phyloP scores from a whole-genome alignment of 1,140 invertebrate species.

The Pectinophora gossypiella region DNA sequence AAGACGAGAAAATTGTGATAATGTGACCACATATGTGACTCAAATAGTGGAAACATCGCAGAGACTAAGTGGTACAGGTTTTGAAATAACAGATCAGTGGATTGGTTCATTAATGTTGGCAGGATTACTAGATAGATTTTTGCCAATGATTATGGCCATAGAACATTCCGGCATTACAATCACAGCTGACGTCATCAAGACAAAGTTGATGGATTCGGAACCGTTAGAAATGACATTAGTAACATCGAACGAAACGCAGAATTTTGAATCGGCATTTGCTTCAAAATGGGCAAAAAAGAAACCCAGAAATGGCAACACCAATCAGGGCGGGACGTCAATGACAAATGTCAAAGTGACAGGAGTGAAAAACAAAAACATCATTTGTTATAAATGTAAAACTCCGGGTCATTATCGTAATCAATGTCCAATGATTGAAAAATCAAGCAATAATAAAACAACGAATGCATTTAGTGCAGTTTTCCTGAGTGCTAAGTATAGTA shows the following conservation, averaged over 20 bases:
- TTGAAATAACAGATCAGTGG: not conserved
- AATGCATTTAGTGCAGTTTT: conserved; percentile 10
- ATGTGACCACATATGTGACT: conserved; percentile 15
- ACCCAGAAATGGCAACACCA: not conserved
- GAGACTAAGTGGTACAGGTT: conserved; percentile 14
- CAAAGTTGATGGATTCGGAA: conserved; percentile 19
- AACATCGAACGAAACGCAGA: not conserved
- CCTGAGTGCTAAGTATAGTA: conserved; percentile 11
- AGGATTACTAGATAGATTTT: not conserved
- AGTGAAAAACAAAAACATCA: not conserved
- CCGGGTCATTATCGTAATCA: conserved; percentile 15
- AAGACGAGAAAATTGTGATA: conserved; percentile 15
- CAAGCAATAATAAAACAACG: not conserved
- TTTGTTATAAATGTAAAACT: conserved; percentile 2
- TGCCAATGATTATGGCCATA: conserved; percentile 3
- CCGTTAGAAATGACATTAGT: not conserved
- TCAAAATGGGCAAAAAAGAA: too few species aligned
- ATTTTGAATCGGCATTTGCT: not conserved
- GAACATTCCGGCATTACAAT: conserved; percentile 15
- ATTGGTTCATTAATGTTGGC: not conserved
- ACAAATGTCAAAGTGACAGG: conserved; percentile 1
- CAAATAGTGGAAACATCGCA: conserved; percentile 22
- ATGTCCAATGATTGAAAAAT: conserved; percentile 12
- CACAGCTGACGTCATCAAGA: conserved; percentile 19
- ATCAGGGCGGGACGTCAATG: not conserved